phyloP scores from a whole-genome alignment of 1,140 invertebrate species.

The Scylla paramamosain region DNA sequence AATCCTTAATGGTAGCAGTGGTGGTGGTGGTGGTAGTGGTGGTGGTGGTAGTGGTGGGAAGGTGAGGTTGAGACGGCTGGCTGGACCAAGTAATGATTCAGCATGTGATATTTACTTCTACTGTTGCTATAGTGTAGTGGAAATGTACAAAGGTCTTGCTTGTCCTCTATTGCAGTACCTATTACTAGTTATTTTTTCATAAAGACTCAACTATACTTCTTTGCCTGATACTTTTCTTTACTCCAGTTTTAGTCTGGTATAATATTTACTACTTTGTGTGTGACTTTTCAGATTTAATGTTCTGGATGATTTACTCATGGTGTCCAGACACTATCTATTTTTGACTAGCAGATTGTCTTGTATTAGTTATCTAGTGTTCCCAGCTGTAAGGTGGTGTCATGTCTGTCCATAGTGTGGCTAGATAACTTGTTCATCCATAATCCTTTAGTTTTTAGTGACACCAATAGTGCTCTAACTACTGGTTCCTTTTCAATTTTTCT shows the following conservation, averaged over 20 bases:
- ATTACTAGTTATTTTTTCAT: background rate
- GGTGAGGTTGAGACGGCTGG: background rate
- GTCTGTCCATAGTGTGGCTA: background rate
- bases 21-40: background rate
- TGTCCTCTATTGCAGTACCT: background rate
- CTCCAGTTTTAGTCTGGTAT: background rate
- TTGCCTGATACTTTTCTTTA: background rate
- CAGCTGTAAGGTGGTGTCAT: background rate
- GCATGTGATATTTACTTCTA: conserved; percentile 24
- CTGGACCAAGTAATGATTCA: background rate
- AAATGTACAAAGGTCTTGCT: conserved; percentile 12
- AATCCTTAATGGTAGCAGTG: background rate
- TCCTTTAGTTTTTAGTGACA: background rate
- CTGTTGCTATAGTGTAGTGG: background rate
- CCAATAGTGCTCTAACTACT: background rate
- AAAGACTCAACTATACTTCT: background rate
- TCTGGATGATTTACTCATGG: background rate
- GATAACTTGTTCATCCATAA: background rate
- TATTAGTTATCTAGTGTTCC: background rate
- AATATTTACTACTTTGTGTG: background rate
- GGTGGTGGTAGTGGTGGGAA: background rate
- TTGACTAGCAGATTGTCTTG: background rate
- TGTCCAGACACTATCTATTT: conserved; percentile 1
- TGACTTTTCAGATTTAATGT: background rate
- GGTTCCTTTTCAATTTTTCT: background rate